A percentile compares a stretch with the other conserved stretches of the same genome.
Evolutionary conservation across 2,888 invertebrate genomes (phyloP).

Genomic region (Xestia rhomboidea): DNA sequence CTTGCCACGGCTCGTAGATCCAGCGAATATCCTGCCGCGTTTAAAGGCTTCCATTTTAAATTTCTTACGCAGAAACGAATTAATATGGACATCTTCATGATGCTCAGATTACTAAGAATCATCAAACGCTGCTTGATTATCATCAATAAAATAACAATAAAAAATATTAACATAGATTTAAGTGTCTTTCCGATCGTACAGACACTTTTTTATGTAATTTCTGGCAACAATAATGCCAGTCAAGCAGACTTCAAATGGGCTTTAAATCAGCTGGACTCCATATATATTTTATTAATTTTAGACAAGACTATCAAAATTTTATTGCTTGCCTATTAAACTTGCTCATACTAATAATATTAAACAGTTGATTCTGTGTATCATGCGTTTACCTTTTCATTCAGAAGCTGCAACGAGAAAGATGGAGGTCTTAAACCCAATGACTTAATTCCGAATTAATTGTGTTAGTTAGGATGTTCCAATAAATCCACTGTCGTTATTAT

Average conservation of each 20-base stretch:
- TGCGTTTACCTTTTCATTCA: conserved; percentile 17
- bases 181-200: conserved; percentile 40
- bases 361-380: conserved; percentile 26
- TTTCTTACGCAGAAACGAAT: conserved; percentile 32
- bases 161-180: conserved; percentile 55
- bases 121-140: conserved; percentile 47
- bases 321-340: conserved; percentile 39
- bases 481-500: conserved; percentile 83
- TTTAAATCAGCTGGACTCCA: conserved; percentile 59
- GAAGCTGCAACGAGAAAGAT: conserved; percentile 47
- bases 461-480: conserved; percentile 82
- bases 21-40: conserved; percentile 45
- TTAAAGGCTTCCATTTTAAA: conserved; percentile 27
- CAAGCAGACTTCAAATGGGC: conserved; percentile 41
- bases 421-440: conserved; percentile 74
- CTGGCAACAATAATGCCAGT: conserved; percentile 27
- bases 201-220: conserved; percentile 51
- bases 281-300: conserved; percentile 52
- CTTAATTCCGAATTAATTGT: conserved; percentile 85
- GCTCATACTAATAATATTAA: conserved; percentile 41
- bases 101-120: conserved; percentile 32
- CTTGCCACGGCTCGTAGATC: conserved; percentile 42
- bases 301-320: conserved; percentile 50
- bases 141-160: conserved; percentile 58
- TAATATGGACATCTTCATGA: conserved; percentile 26